phyloP scores from a whole-genome alignment of 2,113 vertebrate species.

The Barnardius zonarius region DNA sequence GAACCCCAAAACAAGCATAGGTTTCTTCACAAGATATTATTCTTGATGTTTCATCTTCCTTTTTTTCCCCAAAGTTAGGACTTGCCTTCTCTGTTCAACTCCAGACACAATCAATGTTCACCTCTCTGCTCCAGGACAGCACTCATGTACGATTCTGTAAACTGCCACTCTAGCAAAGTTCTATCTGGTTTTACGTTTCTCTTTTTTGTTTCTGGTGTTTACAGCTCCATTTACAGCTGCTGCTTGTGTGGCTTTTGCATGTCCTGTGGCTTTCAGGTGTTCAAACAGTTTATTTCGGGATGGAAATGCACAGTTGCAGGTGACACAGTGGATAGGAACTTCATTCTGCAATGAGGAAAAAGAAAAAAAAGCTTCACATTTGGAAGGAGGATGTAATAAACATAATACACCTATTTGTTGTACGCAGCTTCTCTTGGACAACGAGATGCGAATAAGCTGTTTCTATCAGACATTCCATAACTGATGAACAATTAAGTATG shows the following conservation, averaged over 20 bases:
- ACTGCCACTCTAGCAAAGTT: not conserved
- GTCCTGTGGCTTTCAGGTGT: constrained; percentile 89
- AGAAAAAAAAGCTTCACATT: not conserved
- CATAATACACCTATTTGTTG: not conserved
- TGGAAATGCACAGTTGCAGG: constrained; percentile 83
- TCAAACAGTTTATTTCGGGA: constrained; percentile 96
- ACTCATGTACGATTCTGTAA: not conserved
- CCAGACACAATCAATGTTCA: not conserved
- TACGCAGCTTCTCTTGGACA: not conserved
- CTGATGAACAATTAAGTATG: not conserved
- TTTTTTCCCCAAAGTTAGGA: not conserved
- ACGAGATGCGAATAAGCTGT: not conserved
- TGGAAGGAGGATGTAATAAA: not conserved
- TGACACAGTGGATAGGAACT: constrained; percentile 78
- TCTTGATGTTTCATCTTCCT: not conserved
- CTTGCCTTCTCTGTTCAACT: constrained; percentile 30
- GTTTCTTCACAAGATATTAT: constrained; percentile 10
- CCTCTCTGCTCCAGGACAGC: constrained; percentile 16
- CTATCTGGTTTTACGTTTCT: constrained; percentile 86
- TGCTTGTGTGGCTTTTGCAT: constrained; percentile 75
- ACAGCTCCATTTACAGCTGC: constrained; percentile 39
- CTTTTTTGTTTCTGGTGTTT: constrained; percentile 80
- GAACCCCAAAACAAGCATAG: constrained; percentile 39
- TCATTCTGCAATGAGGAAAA: constrained; percentile 72
- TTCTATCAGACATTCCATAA: not conserved